Conservation (phyloP, 2,113 vertebrate genomes). For the Podarcis muralis region DNA sequence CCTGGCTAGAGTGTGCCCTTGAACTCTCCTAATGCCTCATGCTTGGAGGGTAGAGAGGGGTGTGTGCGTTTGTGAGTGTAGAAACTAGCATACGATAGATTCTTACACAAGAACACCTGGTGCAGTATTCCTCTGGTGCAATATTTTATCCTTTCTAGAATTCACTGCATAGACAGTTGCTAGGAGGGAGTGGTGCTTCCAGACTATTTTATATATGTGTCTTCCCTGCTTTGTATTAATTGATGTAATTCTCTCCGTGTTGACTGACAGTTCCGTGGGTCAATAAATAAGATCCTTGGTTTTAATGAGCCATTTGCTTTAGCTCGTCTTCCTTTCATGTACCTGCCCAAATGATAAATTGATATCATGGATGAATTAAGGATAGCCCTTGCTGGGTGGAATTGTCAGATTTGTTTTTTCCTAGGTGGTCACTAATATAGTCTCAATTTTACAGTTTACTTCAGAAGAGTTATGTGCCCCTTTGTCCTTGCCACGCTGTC, state of each 20-base stretch:
- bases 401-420: not conserved
- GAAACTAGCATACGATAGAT: too few relatives aligned
- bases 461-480: not conserved
- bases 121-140: not conserved
- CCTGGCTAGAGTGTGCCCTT: too few relatives aligned
- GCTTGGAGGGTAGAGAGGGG: too few relatives aligned
- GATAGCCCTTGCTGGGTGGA: not conserved
- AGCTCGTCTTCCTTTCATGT: not conserved
- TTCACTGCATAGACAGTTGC: not conserved
- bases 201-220: not conserved
- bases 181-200: not conserved
- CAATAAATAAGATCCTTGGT: not conserved
- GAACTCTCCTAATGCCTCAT: too few relatives aligned
- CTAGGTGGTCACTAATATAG: not conserved
- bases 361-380: not conserved
- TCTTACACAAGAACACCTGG: not conserved
- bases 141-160: not conserved
- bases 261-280: not conserved
- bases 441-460: not conserved
- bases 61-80: too few relatives aligned
- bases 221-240: not conserved
- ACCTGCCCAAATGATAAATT: not conserved
- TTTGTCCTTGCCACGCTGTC: constrained; percentile 3
- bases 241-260: not conserved
- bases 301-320: not conserved